Conservation (phyloP, 2,888 invertebrate species). For the Harmothoe impar region DNA sequence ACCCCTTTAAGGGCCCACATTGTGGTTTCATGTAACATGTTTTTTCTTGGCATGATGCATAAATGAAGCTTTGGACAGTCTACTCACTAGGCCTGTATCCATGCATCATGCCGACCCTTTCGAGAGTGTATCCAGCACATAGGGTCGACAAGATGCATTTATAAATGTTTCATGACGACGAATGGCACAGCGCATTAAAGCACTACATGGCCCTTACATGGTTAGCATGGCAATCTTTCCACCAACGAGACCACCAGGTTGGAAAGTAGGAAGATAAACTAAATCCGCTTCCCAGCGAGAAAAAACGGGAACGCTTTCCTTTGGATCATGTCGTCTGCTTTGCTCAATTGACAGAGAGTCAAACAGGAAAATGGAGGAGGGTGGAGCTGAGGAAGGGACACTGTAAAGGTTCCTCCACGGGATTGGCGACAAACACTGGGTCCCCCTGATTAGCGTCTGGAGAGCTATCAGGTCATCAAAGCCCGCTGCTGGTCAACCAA, state of each 20-base stretch:
- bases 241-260: background rate
- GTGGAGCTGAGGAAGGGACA: background rate
- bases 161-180: no score
- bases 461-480: slow-evolving; percentile 18
- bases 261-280: background rate
- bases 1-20: no score
- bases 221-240: background rate
- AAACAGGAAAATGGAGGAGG: background rate
- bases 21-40: no score
- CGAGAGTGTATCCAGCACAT: no score
- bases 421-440: background rate
- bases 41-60: no score
- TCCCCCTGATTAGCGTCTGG: background rate
- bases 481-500: background rate
- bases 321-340: slow-evolving; percentile 6
- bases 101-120: no score
- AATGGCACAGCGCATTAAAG: no score
- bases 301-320: background rate
- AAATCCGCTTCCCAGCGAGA: background rate
- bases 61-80: no score
- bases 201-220: no score
- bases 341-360: background rate
- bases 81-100: no score
- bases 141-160: no score
- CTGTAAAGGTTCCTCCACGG: background rate